phyloP scores from a whole-genome alignment of 2,888 invertebrate genomes.

The Eupelmus urozonus region DNA sequence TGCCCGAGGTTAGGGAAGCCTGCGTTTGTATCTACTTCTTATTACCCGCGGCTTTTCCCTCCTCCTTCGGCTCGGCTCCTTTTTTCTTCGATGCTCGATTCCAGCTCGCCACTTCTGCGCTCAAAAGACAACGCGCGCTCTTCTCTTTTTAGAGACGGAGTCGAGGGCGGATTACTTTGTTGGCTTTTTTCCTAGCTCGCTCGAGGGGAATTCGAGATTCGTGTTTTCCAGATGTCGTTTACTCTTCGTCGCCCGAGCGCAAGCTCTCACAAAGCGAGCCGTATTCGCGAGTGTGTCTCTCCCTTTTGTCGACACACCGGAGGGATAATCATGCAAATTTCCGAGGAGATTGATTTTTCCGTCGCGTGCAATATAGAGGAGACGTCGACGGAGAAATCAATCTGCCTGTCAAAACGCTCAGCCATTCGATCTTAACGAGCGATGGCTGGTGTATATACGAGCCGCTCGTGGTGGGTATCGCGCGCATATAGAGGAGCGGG shows the following conservation, averaged over 20 bases:
- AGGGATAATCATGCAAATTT: conserved; percentile 35
- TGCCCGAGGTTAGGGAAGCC: conserved; percentile 74
- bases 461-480: not conserved
- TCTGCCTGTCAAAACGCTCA: conserved; percentile 66
- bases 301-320: not conserved
- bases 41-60: conserved; percentile 52
- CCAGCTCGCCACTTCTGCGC: conserved; percentile 39
- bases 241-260: not conserved
- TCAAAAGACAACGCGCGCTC: conserved; percentile 28
- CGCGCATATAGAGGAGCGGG: conserved; percentile 1
- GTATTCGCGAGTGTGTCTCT: no score
- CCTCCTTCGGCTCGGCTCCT: conserved; percentile 22
- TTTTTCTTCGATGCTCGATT: conserved; percentile 47
- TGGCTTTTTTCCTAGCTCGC: conserved; percentile 38
- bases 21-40: conserved; percentile 65
- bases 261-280: no score
- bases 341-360: conserved; percentile 36
- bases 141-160: not conserved
- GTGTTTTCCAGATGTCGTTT: conserved; percentile 24
- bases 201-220: conserved; percentile 17
- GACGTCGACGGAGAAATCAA: conserved; percentile 60
- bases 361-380: not conserved
- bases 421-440: conserved; percentile 52
- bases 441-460: conserved; percentile 11
- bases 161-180: conserved; percentile 42